Conservation (phyloP, 2,888 invertebrate species). For the Euzophera pinguis region DNA sequence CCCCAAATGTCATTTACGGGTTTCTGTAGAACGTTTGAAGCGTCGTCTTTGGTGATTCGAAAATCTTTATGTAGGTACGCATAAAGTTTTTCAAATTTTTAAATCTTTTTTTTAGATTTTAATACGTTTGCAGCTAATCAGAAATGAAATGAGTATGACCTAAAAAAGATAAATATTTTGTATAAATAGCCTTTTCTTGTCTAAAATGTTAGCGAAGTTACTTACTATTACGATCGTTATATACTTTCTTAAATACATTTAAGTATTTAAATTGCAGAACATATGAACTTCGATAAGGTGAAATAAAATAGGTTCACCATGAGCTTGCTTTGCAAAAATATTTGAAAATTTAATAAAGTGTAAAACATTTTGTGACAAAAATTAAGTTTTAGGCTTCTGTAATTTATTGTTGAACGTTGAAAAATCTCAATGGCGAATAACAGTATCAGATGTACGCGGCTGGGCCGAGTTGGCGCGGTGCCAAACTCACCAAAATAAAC, state of each 20-base stretch:
- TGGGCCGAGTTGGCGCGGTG: constrained; percentile 23
- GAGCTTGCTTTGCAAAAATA: background rate
- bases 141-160: no score
- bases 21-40: background rate
- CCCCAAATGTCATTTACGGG: background rate
- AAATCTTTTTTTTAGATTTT: no score
- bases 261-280: no score
- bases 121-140: no score
- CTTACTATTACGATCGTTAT: no score
- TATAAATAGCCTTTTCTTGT: no score
- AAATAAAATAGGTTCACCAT: background rate
- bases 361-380: background rate
- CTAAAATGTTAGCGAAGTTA: no score
- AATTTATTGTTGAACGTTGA: constrained; percentile 12
- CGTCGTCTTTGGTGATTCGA: background rate
- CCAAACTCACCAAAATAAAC: constrained; percentile 25
- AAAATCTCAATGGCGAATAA: constrained; percentile 7
- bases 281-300: background rate
- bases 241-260: no score
- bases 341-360: background rate
- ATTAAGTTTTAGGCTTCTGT: constrained; percentile 11
- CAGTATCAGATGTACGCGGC: constrained; percentile 9
- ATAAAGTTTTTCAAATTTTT: no score
- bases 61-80: no score
- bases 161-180: no score